Percentiles rank a stretch among this genome's conserved stretches.
Conservation (phyloP, 2,888 invertebrate genomes). For the Tridacna crocea region DNA sequence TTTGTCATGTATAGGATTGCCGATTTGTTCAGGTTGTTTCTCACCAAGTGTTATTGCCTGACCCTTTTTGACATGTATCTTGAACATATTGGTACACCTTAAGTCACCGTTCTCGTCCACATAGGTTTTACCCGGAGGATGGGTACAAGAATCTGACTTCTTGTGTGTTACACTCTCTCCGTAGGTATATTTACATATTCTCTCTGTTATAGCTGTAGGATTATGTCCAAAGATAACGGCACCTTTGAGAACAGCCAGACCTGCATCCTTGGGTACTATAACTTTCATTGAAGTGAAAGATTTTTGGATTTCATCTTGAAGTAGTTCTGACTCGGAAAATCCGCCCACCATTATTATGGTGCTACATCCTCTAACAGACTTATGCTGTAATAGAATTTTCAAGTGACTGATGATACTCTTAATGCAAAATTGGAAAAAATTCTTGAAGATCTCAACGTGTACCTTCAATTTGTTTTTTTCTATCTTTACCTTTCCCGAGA, state of each 20-base stretch:
- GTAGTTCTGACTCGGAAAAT: slow-evolving; percentile 60
- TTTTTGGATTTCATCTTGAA: slow-evolving; percentile 50
- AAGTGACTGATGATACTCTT: slow-evolving; percentile 53
- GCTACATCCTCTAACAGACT: slow-evolving; percentile 35
- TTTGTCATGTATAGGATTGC: slow-evolving; percentile 55
- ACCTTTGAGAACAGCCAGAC: slow-evolving; percentile 60
- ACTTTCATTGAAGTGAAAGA: slow-evolving; percentile 43
- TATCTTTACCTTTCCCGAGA: slow-evolving; percentile 38
- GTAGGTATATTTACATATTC: slow-evolving; percentile 59
- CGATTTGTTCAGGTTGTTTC: slow-evolving; percentile 44
- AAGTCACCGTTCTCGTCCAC: background rate
- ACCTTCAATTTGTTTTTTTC: slow-evolving; percentile 59
- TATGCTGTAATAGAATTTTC: slow-evolving; percentile 39
- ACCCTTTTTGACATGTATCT: slow-evolving; percentile 58
- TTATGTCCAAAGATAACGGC: slow-evolving; percentile 61
- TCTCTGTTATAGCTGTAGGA: slow-evolving; percentile 48
- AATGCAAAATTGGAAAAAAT: slow-evolving; percentile 40
- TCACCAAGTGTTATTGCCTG: slow-evolving; percentile 57
- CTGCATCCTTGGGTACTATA: slow-evolving; percentile 57
- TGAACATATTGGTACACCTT: slow-evolving; percentile 44
- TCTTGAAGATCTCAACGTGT: slow-evolving; percentile 50
- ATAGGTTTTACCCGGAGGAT: slow-evolving; percentile 22
- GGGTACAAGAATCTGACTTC: slow-evolving; percentile 28
- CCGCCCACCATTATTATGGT: slow-evolving; percentile 63
- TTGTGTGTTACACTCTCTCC: slow-evolving; percentile 43